Base-by-base conservation (phyloP, 2,888 invertebrate species). In the Hermaeophaga mercurialis region DNA sequence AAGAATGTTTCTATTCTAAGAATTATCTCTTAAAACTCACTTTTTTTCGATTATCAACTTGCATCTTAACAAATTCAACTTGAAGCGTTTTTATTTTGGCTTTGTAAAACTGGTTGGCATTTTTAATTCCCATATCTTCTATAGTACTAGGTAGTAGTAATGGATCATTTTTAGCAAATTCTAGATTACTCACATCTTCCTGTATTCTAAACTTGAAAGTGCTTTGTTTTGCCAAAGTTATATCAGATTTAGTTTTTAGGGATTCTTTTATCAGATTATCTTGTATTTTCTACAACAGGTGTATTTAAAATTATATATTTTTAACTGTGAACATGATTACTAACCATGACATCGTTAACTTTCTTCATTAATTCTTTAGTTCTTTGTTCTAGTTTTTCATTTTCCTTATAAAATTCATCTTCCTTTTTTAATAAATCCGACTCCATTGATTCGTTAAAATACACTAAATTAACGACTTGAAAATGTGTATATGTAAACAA, bases 281-380 rank as follows among this genome's bases (percentile, higher is more conserved):
- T 64, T 74, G 72, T 43, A 71, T 69, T 70, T 73, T 74, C 72
- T 73, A 41, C 41, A 66, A 26, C 28, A 31, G n/a, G n/a, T n/a
- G n/a, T n/a, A n/a, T n/a, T 17, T 34, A 22, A 46, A n/a, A 22
- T 36, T 15, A 24, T 1, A 43, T 18, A 41, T n/a, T 12, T 12
- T 22, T 38, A 9, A n/a, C 11, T n/a, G n/a, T n/a, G n/a, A n/a
- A n/a, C n/a, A n/a, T n/a, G n/a, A n/a, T n/a, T 54, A 38, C 62
- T 60, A 60, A 77, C 77, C 73, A 76, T 74, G 24, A 77, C 75
- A 60, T 70, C 69, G 49, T 76, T 74, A 4, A 76, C 76, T 71
- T 78, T 74, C 62, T 73, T 65, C 62, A 78, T 64, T 18, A 79
- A 52, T 55, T 74, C 70, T 59, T 74, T 75, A 1, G 76, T 76